Base-by-base conservation (phyloP, 35 echinoderm and acorn worm genomes). In the Acanthaster planci region DNA sequence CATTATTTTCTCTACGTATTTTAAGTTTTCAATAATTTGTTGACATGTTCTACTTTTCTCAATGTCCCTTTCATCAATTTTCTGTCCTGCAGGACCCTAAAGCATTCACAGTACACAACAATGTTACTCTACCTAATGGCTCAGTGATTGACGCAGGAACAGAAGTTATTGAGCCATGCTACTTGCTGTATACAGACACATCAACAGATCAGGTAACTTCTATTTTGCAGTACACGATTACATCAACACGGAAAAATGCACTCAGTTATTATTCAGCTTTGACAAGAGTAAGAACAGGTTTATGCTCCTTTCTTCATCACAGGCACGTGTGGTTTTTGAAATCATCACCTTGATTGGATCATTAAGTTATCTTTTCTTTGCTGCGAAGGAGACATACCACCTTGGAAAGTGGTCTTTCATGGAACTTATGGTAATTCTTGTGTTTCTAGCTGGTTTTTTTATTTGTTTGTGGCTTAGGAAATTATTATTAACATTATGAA, bases 291-390 rank as follows among this genome's bases (percentile, higher is more conserved):
- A 67, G 23, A 19, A 9, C 8, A 72, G 26, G 23, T 35, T 72
- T 76, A 55, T 30, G 14, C 0, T 16, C 26, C 30, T 79, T 76
- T 67, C 39, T 76, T 76, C 75, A 15, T 83, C 34, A 38, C 40
- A 97, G 94, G 84, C 79, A 1, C 87, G 94, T 64, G 82, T 97
- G 27, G 60, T 77, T 5, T 89, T 93, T 83, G 94, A 97, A 52
- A 55, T 59, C 34, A 19, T 87, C 19, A 79, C 78, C 18, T 57
- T 90, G 17, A 17, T 87, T 2, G 78, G 78, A 37, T 83, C 90
- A 17, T 52, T 93, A 17, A 52, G 78, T 22, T 87, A 87, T 51
- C 35, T 97, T 10, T 64, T 84, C 29, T 90, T 38, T 79, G 77
- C 59, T 1, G 7, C 67, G 0, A 87, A 85, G 52, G 87, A 97